A percentile compares a stretch with the other conserved stretches of the same genome.
Conservation (phyloP, 2,797 vertebrate species). For the Tokudaia muenninki region DNA sequence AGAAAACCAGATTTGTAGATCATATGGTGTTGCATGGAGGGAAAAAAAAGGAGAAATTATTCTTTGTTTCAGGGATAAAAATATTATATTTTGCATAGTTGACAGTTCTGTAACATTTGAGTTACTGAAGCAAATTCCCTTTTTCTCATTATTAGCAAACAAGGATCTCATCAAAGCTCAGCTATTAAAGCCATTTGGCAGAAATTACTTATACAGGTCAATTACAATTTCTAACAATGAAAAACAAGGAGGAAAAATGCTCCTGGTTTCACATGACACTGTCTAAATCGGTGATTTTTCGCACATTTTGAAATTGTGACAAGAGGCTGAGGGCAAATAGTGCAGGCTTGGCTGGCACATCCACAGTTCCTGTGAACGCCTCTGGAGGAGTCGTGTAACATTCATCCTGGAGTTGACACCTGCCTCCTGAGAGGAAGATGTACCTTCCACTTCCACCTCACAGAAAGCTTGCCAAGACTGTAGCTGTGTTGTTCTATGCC, state of each 20-base stretch:
- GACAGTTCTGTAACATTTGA: constrained; percentile 70
- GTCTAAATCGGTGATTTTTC: constrained; percentile 74
- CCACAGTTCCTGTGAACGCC: constrained; percentile 50
- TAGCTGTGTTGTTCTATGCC: background rate
- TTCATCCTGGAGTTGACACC: constrained; percentile 16
- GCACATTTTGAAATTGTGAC: constrained; percentile 75
- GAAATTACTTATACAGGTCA: constrained; percentile 50
- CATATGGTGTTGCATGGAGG: constrained; percentile 66
- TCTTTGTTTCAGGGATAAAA: constrained; percentile 80
- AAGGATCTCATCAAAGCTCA: background rate
- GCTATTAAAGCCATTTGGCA: constrained; percentile 61
- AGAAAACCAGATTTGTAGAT: constrained; percentile 82
- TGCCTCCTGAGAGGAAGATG: constrained; percentile 56
- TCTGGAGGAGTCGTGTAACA: constrained; percentile 39
- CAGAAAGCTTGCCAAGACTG: constrained; percentile 40
- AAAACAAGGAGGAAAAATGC: constrained; percentile 66
- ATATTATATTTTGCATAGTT: constrained; percentile 76
- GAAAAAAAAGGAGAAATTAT: constrained; percentile 60
- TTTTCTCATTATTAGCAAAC: constrained; percentile 65
- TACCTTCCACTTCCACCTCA: background rate
- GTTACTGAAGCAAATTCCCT: constrained; percentile 72
- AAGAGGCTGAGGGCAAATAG: constrained; percentile 70
- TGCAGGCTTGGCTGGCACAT: constrained; percentile 55
- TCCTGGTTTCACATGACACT: constrained; percentile 61
- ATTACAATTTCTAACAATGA: constrained; percentile 79